Evolutionary conservation across 2,113 vertebrate species (phyloP), one percentile per base, ranked within the genome.

Genomic region (Spea multiplicata): DNA sequence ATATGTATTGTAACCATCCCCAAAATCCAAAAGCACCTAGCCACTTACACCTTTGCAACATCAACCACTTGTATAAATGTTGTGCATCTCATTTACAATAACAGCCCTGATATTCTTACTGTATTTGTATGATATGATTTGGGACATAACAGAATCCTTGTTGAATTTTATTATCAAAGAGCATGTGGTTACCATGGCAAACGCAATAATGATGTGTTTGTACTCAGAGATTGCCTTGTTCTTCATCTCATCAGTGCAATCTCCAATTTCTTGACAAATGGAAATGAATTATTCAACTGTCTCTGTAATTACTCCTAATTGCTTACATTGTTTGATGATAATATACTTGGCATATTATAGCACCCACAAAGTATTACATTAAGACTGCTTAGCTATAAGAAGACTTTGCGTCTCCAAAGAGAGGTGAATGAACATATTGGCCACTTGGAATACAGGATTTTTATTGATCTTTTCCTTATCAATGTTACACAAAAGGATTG

Each of bases 161-260:
- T 30, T 30, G 30, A 30, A 30, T 30, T 30, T 30, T 30, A 30
- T 30, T 30, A 30, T 30, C 30, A 30, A 30, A 30, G 30, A 30
- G 30, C 52, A 76, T 47, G 74, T 75, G 13, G 66, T 76, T 76
- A 55, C 75, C 50, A 76, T 76, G 75, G 66, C 45, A 68, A 68
- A 76, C 69, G 44, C 48, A 69, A 76, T 69, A 69, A 62, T 70
- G 55, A 50, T 52, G 48, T 61, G 57, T 52, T 64, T 49, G 17
- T 62, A 8, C 8, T 71, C 53, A 47, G 3, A 68, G 12, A 66
- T 30, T 44, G 44, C 46, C 50, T 5, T 46, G 30, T 53, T 46
- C 5, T 49, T 59, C 52, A 50, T 69, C 47, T 13, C 8, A 77
- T 77, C 75, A 61, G 44, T 61, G n/a, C 13, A 73, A 68, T 76